A percentile compares a stretch with the other conserved stretches of the same genome.
phyloP scores from a whole-genome alignment of 1,140 invertebrate genomes.

The Sitophilus oryzae region DNA sequence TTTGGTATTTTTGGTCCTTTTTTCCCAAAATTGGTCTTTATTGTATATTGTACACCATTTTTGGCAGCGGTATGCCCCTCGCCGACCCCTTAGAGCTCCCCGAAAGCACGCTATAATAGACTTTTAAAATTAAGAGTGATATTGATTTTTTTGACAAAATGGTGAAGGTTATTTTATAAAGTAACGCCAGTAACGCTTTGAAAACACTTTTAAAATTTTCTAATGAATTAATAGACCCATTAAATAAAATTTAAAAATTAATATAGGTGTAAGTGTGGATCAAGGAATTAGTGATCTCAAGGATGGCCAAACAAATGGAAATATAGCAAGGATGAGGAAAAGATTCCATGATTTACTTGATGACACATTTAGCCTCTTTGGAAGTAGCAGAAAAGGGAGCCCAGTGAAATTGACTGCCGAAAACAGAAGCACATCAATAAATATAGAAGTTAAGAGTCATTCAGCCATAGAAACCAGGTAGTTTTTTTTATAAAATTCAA shows the following conservation, averaged over 20 bases:
- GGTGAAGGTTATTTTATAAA: too few relatives aligned
- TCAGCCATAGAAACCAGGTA: constrained; percentile 48
- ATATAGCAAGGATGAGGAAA: constrained; percentile 53
- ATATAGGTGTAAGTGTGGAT: constrained; percentile 37
- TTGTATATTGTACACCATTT: too few relatives aligned
- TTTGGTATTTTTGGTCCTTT: too few relatives aligned
- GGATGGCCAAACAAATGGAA: constrained; percentile 29
- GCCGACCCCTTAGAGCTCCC: too few relatives aligned
- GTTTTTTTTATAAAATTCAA: neutral
- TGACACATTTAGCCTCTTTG: constrained; percentile 61
- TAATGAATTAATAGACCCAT: too few relatives aligned
- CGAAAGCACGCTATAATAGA: too few relatives aligned
- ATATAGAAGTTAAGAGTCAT: constrained; percentile 45
- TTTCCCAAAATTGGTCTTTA: too few relatives aligned
- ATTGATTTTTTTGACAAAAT: too few relatives aligned
- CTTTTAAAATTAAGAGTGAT: too few relatives aligned
- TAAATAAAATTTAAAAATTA: neutral
- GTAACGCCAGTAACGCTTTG: too few relatives aligned
- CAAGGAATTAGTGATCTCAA: constrained; percentile 36
- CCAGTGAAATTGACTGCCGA: constrained; percentile 37
- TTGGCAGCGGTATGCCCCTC: too few relatives aligned
- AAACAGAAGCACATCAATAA: constrained; percentile 22
- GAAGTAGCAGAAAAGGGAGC: constrained; percentile 49
- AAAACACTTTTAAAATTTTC: neutral
- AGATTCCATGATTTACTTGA: constrained; percentile 62